Evolutionary conservation across 2,797 vertebrate genomes (phyloP).

Genomic region (Epinephelus awoara): DNA sequence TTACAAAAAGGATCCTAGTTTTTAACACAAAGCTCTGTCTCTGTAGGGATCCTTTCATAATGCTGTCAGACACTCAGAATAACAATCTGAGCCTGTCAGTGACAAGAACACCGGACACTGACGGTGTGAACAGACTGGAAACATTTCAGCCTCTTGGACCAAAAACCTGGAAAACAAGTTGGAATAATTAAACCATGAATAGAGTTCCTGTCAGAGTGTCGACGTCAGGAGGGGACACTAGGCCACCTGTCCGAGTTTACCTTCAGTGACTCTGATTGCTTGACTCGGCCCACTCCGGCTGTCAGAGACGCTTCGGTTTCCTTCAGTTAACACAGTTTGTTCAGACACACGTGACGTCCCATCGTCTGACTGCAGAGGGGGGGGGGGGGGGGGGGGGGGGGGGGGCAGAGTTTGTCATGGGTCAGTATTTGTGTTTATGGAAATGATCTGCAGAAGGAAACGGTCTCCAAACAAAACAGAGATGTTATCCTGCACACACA

Average conservation of each 20-base stretch:
- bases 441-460: constrained; percentile 72
- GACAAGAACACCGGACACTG: too few relatives aligned
- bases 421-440: constrained; percentile 73
- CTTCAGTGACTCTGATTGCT: constrained; percentile 40
- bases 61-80: too few relatives aligned
- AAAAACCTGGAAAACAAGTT: too few relatives aligned
- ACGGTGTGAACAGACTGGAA: too few relatives aligned
- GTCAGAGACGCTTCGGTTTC: constrained; percentile 33
- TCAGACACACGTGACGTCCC: constrained; percentile 63
- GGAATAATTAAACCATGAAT: too few relatives aligned
- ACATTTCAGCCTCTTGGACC: too few relatives aligned
- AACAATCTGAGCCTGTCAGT: too few relatives aligned
- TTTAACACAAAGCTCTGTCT: too few relatives aligned
- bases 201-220: not conserved
- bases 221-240: too few relatives aligned
- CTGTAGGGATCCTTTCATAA: too few relatives aligned
- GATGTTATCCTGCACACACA: constrained; percentile 59
- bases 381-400: not conserved
- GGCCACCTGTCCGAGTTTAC: constrained; percentile 3
- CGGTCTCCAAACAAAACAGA: constrained; percentile 66
- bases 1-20: too few relatives aligned
- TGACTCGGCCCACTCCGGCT: not conserved
- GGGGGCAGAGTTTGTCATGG: not conserved
- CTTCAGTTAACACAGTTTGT: constrained; percentile 48
- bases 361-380: constrained; percentile 52